These are phyloP conservation scores for Sceloporus undulatus DNA, from an alignment of 2,113 vertebrate genomes.

Conservation along the genomic window DNA sequence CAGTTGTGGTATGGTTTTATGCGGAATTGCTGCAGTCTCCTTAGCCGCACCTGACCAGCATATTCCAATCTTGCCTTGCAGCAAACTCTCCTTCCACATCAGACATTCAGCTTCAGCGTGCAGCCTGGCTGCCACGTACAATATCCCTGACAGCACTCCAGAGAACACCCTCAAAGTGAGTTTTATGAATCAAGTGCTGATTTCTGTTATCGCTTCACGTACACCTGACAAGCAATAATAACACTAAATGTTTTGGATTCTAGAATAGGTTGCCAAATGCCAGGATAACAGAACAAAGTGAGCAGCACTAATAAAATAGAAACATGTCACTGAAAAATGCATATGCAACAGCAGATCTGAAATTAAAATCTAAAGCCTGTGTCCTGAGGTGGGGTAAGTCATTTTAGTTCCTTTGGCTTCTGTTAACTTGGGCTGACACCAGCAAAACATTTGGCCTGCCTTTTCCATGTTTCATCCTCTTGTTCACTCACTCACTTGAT, in stretches of 20 bases:
- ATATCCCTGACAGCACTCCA: conserved; percentile 46
- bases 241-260: conserved; percentile 30
- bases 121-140: conserved; percentile 37
- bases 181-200: conserved; percentile 52
- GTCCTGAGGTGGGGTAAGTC: conserved; percentile 40
- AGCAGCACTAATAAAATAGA: conserved; percentile 46
- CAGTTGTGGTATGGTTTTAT: neutral
- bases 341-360: conserved; percentile 14
- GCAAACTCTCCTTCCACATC: conserved; percentile 41
- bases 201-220: neutral
- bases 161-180: conserved; percentile 3
- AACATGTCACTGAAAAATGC: conserved; percentile 42
- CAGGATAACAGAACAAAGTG: conserved; percentile 47
- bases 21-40: conserved; percentile 20
- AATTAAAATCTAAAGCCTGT: neutral
- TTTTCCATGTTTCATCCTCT: conserved; percentile 1
- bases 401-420: conserved; percentile 33
- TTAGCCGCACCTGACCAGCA: conserved; percentile 1
- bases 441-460: neutral
- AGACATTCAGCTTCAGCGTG: conserved; percentile 36
- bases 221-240: conserved; percentile 41
- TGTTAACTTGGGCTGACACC: conserved; percentile 27
- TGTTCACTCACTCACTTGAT: neutral
- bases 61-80: conserved; percentile 26
- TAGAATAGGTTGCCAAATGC: conserved; percentile 50